Conservation (phyloP, 2,888 invertebrate genomes). For the Caenorhabditis sulstoni region DNA sequence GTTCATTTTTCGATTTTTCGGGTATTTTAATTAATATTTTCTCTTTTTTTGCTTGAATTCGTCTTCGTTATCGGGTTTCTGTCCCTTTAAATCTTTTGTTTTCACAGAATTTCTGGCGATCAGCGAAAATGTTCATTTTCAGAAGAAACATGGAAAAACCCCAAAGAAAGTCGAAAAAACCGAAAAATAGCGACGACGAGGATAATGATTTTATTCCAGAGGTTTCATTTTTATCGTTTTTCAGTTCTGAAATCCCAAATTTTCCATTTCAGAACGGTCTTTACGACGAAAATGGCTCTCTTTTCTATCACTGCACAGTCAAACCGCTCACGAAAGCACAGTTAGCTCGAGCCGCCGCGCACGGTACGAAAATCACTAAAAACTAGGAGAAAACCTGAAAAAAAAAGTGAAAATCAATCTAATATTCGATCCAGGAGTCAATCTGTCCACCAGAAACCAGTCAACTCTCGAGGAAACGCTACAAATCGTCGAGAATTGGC, state of each 20-base stretch:
- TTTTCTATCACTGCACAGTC: too few relatives aligned
- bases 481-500: conserved; percentile 44
- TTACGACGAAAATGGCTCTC: not conserved
- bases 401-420: not conserved
- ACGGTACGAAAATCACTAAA: not conserved
- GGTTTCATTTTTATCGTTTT: not conserved
- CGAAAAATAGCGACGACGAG: conserved; percentile 14
- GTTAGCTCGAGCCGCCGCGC: not conserved
- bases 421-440: conserved; percentile 39
- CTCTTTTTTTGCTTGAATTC: not conserved
- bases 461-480: conserved; percentile 41
- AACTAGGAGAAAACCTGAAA: not conserved
- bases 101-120: not conserved
- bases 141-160: conserved; percentile 9
- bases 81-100: not conserved
- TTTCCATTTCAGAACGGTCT: conserved; percentile 29
- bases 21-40: not conserved
- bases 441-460: not conserved
- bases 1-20: not conserved
- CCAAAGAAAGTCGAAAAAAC: not conserved
- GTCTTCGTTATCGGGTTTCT: too few relatives aligned
- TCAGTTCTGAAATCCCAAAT: not conserved
- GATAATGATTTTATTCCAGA: conserved; percentile 30
- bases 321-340: too few relatives aligned
- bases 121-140: not conserved